phyloP scores from a whole-genome alignment of 2,797 vertebrate genomes.

The Centropyge bicolor region DNA sequence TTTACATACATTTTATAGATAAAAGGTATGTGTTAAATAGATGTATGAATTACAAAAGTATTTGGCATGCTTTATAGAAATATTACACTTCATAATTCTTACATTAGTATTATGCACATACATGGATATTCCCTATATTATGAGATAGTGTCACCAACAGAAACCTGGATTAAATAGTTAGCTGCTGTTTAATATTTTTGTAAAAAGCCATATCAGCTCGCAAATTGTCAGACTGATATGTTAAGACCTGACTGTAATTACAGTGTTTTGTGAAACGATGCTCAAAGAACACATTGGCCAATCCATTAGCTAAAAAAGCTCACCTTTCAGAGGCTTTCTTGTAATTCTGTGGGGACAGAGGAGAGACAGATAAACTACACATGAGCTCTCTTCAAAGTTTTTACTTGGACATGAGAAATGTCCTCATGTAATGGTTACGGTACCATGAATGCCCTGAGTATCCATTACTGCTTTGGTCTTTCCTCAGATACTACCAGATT shows the following conservation, averaged over 20 bases:
- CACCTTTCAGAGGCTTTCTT: conserved; percentile 71
- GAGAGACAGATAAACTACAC: neutral
- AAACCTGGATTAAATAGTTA: no score
- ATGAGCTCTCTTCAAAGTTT: neutral
- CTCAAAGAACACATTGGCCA: neutral
- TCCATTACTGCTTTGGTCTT: no score
- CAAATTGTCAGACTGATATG: neutral
- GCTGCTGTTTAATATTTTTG: no score
- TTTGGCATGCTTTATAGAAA: no score
- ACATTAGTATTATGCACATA: no score
- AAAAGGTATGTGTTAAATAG: no score
- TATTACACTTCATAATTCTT: no score
- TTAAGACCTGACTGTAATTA: neutral
- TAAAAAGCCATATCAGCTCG: neutral
- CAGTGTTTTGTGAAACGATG: neutral
- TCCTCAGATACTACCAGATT: no score
- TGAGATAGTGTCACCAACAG: no score
- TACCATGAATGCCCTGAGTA: neutral
- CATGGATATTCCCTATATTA: no score
- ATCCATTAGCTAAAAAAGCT: neutral
- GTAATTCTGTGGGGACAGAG: conserved; percentile 70
- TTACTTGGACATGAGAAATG: neutral
- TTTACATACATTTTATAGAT: no score
- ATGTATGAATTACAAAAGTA: no score
- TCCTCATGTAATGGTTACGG: neutral